These are phyloP conservation scores for Sparidentex hasta DNA, from an alignment of 2,797 vertebrate species.

Conservation along the genomic window DNA sequence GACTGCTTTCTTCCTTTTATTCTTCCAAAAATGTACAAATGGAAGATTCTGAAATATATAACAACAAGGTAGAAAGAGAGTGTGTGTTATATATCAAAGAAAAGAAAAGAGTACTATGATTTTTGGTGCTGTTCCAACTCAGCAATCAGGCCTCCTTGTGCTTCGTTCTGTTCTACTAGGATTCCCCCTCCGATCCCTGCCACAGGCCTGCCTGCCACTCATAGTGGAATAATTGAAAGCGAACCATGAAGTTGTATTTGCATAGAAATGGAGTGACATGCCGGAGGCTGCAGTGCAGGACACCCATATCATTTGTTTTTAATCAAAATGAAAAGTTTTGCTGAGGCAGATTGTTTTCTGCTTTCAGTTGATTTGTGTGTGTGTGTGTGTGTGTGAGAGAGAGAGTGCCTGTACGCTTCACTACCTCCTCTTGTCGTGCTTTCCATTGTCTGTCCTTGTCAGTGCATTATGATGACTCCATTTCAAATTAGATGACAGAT, in stretches of 20 bases:
- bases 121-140: conserved; percentile 54
- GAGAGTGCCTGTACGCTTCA: conserved; percentile 41
- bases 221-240: conserved; percentile 82
- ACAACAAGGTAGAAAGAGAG: neutral
- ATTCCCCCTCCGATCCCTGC: conserved; percentile 60
- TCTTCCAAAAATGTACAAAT: neutral
- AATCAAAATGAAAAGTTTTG: conserved; percentile 86
- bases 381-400: neutral
- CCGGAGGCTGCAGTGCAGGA: conserved; percentile 81
- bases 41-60: conserved; percentile 3
- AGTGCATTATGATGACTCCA: conserved; percentile 78
- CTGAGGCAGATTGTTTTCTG: conserved; percentile 81
- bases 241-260: conserved; percentile 98
- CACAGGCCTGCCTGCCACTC: conserved; percentile 75
- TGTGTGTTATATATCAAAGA: conserved; percentile 27
- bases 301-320: conserved; percentile 86
- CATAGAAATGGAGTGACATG: conserved; percentile 95
- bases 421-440: conserved; percentile 60
- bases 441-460: conserved; percentile 73
- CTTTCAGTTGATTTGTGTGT: conserved; percentile 42
- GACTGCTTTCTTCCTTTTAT: neutral
- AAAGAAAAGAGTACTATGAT: conserved; percentile 46
- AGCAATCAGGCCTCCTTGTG: conserved; percentile 41
- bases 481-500: conserved; percentile 80
- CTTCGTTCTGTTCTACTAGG: conserved; percentile 65